These are phyloP conservation scores for Philotrypesis tridentata DNA, from an alignment of 1,140 invertebrate species.

Conservation along the genomic window DNA sequence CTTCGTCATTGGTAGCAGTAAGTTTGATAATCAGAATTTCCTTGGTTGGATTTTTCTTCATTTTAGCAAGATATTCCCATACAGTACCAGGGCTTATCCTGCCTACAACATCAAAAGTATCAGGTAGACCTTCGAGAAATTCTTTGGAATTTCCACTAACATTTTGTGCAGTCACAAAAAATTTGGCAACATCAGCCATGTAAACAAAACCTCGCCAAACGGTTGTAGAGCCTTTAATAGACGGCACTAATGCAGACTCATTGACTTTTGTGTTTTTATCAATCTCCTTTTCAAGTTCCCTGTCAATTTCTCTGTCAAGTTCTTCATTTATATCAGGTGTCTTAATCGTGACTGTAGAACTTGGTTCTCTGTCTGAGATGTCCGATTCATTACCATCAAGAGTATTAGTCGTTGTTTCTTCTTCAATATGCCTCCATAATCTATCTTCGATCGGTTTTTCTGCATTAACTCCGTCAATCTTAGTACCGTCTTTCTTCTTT, in stretches of 20 bases:
- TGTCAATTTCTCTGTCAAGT: conserved; percentile 34
- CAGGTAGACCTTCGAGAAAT: conserved; percentile 82
- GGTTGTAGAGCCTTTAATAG: conserved; percentile 65
- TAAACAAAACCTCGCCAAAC: conserved; percentile 92
- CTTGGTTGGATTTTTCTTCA: conserved; percentile 90
- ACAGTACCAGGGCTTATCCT: conserved; percentile 92
- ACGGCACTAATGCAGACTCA: neutral
- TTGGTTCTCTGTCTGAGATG: conserved; percentile 74
- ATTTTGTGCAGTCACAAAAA: conserved; percentile 87
- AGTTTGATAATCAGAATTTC: conserved; percentile 90
- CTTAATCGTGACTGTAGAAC: conserved; percentile 77
- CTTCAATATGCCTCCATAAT: conserved; percentile 70
- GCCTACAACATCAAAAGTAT: conserved; percentile 91
- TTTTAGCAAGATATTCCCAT: conserved; percentile 94
- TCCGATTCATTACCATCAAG: conserved; percentile 72
- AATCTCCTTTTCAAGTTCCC: conserved; percentile 42
- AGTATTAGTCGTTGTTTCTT: conserved; percentile 68
- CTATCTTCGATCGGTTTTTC: conserved; percentile 68
- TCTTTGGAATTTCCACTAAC: conserved; percentile 83
- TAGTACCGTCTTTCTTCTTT: conserved; percentile 56
- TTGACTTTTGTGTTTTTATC: conserved; percentile 47
- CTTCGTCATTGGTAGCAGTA: conserved; percentile 85
- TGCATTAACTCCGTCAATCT: conserved; percentile 42
- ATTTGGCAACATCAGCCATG: conserved; percentile 93
- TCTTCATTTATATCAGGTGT: conserved; percentile 75